Evolutionary conservation across 2,888 invertebrate species (phyloP).

Genomic region (Epinotia ramella): DNA sequence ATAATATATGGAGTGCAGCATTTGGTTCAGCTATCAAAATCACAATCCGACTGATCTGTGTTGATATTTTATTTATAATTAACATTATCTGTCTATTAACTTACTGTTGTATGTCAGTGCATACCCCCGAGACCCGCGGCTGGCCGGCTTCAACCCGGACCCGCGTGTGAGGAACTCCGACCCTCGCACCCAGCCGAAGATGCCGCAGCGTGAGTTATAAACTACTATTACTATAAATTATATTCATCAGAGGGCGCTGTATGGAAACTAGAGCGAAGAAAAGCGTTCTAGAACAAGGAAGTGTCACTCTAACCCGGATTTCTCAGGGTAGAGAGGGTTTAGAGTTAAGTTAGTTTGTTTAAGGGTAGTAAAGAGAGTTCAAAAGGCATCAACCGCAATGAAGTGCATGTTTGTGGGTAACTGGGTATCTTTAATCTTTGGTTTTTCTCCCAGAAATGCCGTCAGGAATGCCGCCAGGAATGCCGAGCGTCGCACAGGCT

Average conservation of each 20-base stretch:
- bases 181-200: constrained; percentile 86
- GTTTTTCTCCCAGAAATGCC: constrained; percentile 68
- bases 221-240: too few species aligned
- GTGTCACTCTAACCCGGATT: too few species aligned
- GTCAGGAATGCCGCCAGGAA: constrained; percentile 79
- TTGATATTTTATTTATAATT: neutral
- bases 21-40: too few species aligned
- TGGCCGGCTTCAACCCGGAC: constrained; percentile 78
- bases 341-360: too few species aligned
- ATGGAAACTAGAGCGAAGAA: too few species aligned
- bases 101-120: constrained; percentile 42
- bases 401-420: neutral
- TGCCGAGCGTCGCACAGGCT: constrained; percentile 81
- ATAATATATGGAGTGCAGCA: too few species aligned
- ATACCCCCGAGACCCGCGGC: constrained; percentile 80
- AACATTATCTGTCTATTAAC: neutral
- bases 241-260: too few species aligned
- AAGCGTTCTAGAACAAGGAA: too few species aligned
- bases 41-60: neutral
- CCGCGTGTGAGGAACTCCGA: constrained; percentile 88
- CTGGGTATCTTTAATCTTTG: neutral
- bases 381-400: too few species aligned
- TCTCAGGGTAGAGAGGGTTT: too few species aligned
- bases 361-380: too few species aligned
- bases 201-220: constrained; percentile 66